phyloP scores from a whole-genome alignment of 2,113 vertebrate genomes.

The Oncorhynchus mykiss region DNA sequence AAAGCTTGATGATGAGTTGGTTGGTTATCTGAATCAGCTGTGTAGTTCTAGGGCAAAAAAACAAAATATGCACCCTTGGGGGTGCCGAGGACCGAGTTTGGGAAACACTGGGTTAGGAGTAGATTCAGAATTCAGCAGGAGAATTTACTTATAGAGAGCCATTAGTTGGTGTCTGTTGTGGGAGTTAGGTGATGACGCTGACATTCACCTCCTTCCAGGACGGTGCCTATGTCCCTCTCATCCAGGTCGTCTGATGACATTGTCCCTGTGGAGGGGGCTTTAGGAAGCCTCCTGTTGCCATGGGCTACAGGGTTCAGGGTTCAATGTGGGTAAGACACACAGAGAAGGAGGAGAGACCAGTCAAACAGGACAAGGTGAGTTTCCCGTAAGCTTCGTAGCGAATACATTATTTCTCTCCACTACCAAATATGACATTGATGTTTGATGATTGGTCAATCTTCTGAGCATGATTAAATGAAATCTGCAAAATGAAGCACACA shows the following conservation, averaged over 20 bases:
- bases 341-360: background rate
- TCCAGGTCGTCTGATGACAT: constrained; percentile 88
- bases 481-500: background rate
- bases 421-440: background rate
- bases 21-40: too few species aligned
- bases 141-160: too few species aligned
- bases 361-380: constrained; percentile 17
- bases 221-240: constrained; percentile 75
- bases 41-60: too few species aligned
- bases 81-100: too few species aligned
- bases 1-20: too few species aligned
- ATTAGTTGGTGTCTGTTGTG: too few species aligned
- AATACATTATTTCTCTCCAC: background rate
- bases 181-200: background rate
- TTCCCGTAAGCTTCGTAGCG: background rate
- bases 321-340: too few species aligned
- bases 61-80: too few species aligned
- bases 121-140: too few species aligned
- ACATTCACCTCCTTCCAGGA: constrained; percentile 70
- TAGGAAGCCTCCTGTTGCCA: constrained; percentile 64
- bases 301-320: constrained; percentile 51
- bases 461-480: background rate
- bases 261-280: constrained; percentile 76
- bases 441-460: too few species aligned
- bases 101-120: too few species aligned